Evolutionary conservation across 1,140 invertebrate genomes (phyloP), one percentile per base, ranked within the genome.

Genomic region (Phenacoccus solenopsis): DNA sequence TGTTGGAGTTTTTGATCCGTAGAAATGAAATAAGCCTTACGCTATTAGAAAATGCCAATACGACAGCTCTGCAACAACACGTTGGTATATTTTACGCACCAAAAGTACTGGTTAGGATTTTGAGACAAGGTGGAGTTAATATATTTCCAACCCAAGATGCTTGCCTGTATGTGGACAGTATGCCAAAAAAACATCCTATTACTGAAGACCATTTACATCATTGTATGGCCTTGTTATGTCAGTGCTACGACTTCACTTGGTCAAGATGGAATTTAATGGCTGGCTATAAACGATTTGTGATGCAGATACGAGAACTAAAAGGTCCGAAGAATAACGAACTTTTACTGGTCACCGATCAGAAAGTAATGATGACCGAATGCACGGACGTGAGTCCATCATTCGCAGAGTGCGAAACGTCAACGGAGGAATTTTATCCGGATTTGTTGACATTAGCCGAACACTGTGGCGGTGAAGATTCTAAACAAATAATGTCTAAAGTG

Each of bases 111-210:
- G 83, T 87, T n/a, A 76, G 91, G 89, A 83, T 86, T 71, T 82
- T 93, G 79, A 83, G 84, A 71, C 80, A 80, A 28, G 83, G 85
- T 5, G 91, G 91, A n/a, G 86, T 94, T 35, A 92, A 95, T 77
- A 80, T 96, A n/a, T 96, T 96, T 78, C 93, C 93, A 0, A 86
- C 87, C 70, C 85, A 86, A 71, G 94, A 96, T 79, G 90, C 88
- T 0, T 86, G 87, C 73, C 88, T 87, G 75, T 92, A 94, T 78
- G 83, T 94, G 9, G 90, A 91, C 76, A 78, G 83, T 1, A 30
- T 59, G 7, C 83, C 87, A 38, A 83, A 87, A 57, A 93, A 93
- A 75, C 86, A 91, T 74, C 85, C 84, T 74, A 82, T 87, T 1
- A 82, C 87, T 72, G 91, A 94, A 78, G 84, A 87, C 69, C 89